These are phyloP conservation scores for Trachymyrmex cornetzi DNA, from an alignment of 1,140 invertebrate species.

Conservation along the genomic window DNA sequence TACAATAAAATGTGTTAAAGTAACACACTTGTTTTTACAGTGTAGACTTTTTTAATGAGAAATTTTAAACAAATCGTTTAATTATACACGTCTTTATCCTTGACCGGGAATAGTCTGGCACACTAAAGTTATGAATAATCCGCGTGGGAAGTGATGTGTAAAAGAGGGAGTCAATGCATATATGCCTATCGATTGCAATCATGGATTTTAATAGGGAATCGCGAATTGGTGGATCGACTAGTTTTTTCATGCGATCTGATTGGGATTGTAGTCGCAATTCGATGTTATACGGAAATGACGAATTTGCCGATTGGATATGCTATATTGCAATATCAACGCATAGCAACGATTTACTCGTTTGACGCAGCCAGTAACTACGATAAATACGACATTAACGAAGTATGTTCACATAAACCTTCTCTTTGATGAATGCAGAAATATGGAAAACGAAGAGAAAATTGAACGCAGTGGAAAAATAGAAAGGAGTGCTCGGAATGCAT, in stretches of 20 bases:
- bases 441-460: conserved; percentile 32
- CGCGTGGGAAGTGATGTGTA: background rate
- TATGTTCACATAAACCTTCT: background rate
- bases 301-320: background rate
- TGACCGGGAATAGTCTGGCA: conserved; percentile 17
- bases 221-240: conserved; percentile 6
- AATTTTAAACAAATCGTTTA: conserved; percentile 7
- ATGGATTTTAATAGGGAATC: background rate
- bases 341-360: background rate
- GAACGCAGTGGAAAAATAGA: conserved; percentile 36
- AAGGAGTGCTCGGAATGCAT: conserved; percentile 38
- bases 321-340: background rate
- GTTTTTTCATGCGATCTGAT: conserved; percentile 19
- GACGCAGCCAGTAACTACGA: background rate
- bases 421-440: conserved; percentile 9
- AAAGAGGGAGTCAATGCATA: conserved; percentile 4
- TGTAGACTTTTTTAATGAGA: background rate
- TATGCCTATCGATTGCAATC: conserved; percentile 22
- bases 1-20: no score
- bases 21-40: no score
- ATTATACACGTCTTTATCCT: conserved; percentile 14
- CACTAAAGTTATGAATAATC: conserved; percentile 31
- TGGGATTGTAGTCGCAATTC: background rate
- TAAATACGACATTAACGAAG: conserved; percentile 22
- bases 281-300: background rate